Evolutionary conservation across 2,888 invertebrate species (phyloP), one percentile per base, ranked within the genome.

Genomic region (Lepidonotus clava): DNA sequence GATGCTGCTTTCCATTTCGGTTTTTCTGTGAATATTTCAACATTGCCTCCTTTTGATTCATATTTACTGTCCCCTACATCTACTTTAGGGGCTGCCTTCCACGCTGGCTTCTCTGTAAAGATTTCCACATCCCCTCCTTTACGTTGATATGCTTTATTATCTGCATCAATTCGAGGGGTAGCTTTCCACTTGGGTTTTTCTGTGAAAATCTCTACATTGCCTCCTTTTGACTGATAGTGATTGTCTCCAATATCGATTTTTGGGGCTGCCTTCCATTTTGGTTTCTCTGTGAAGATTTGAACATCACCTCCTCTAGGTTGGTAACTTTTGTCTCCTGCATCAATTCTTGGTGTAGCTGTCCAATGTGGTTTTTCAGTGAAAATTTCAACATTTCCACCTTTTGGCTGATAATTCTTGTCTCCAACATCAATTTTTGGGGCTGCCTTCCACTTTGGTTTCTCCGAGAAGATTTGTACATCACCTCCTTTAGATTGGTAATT

Each of bases 341-440:
- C 76, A 5, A 76, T 76, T 6, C 21, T 2, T 4, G 76, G 21
- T 21, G 40, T 4, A 40, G 38, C 76, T 38, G 34, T 40, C 76
- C 76, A 76, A 8, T 36, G 4, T 6, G 40, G 38, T 40, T 76
- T 76, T 28, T 83, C 83, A 5, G 32, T 21, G 21, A 51, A 53
- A 32, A 83, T 83, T 0, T 83, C 1, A 8, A 83, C 46, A 41
- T 83, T 51, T 1, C 83, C 83, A 28, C 83, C 51, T 24, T 53
- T 53, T 1, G 83, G 8, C 5, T 41, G 2, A 51, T 83, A 53
- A 28, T 83, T 28, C 76, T 34, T 36, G 28, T 76, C 36, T 4
- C 76, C 38, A 76, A 34, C 1, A 24, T 36, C 76, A 5, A 34
- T 76, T 18, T 21, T 36, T 21, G 76, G 76, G 1, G 36, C 76